phyloP scores from a whole-genome alignment of 2,113 vertebrate species.

The Sander vitreus region DNA sequence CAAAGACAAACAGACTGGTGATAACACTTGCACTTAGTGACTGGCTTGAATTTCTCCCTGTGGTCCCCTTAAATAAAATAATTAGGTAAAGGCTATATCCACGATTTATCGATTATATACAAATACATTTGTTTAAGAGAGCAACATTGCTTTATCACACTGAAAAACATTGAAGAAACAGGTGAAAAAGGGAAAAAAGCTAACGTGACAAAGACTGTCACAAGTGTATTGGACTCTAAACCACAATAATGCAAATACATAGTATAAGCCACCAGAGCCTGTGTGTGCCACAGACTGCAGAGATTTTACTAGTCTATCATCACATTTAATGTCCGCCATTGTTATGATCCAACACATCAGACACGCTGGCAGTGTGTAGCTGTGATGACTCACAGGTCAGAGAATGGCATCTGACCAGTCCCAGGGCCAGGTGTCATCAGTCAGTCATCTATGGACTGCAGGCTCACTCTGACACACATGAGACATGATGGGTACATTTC shows the following conservation, averaged over 20 bases:
- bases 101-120: neutral
- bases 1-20: constrained; percentile 2
- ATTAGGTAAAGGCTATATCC: neutral
- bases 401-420: constrained; percentile 32
- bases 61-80: neutral
- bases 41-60: constrained; percentile 13
- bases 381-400: constrained; percentile 52
- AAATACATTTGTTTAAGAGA: neutral
- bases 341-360: constrained; percentile 17
- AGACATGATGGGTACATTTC: neutral
- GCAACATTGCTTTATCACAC: neutral
- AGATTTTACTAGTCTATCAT: neutral
- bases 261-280: neutral
- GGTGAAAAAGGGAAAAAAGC: neutral
- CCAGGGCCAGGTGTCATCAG: constrained; percentile 41
- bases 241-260: neutral
- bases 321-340: constrained; percentile 18
- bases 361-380: constrained; percentile 13
- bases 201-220: neutral
- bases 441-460: constrained; percentile 36
- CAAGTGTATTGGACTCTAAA: neutral
- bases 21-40: neutral
- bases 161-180: neutral
- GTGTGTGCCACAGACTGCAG: neutral
- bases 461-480: constrained; percentile 8